Evolutionary conservation across 2,113 vertebrate species (phyloP).

Genomic region (Spea bombifrons): DNA sequence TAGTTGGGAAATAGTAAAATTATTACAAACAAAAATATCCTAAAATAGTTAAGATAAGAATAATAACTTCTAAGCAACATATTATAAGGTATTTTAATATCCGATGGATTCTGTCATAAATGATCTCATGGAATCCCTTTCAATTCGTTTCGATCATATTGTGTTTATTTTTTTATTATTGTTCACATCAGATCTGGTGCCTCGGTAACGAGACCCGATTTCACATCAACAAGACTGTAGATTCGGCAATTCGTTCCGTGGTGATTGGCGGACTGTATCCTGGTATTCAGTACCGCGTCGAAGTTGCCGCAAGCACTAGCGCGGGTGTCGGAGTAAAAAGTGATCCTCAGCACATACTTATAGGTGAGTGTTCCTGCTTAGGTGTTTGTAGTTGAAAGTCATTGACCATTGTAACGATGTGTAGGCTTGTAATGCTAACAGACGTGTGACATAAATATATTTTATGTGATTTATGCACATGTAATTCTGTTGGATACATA

Average conservation of each 20-base stretch:
- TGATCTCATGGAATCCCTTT: no score
- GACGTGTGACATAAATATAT: not conserved
- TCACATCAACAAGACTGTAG: slow-evolving; percentile 97
- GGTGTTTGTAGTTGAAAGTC: no score
- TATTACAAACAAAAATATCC: no score
- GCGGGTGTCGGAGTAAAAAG: slow-evolving; percentile 94
- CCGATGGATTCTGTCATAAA: no score
- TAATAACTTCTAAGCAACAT: no score
- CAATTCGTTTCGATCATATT: no score
- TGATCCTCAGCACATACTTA: slow-evolving; percentile 88
- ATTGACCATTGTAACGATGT: no score
- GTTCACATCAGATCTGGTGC: slow-evolving; percentile 86
- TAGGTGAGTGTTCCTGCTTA: slow-evolving; percentile 72
- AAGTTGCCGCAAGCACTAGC: slow-evolving; percentile 94
- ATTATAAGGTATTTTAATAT: no score
- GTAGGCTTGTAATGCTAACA: not conserved
- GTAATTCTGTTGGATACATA: not conserved
- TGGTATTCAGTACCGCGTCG: slow-evolving; percentile 88
- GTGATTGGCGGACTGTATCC: slow-evolving; percentile 92
- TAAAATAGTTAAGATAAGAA: no score
- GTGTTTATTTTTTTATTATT: not conserved
- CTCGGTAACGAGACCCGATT: slow-evolving; percentile 95
- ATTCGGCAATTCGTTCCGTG: slow-evolving; percentile 93
- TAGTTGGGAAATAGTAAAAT: no score
- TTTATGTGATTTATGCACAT: not conserved